Evolutionary conservation across 1,140 invertebrate genomes (phyloP).

Genomic region (Sarcophaga peregrina): DNA sequence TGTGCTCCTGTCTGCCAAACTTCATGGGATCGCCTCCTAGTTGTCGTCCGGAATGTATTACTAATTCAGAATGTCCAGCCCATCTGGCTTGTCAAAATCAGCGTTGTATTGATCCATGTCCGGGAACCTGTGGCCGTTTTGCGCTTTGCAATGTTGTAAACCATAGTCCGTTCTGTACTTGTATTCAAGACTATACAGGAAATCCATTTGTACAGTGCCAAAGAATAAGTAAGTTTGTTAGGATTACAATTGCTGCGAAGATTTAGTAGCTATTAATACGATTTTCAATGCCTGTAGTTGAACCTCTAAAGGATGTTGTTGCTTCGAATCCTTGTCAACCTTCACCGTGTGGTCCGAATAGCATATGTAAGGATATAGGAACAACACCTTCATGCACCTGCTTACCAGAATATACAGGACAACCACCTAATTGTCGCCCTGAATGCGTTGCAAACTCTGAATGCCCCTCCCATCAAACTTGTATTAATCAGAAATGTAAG

Average conservation of each 20-base stretch:
- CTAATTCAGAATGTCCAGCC: slow-evolving; percentile 75
- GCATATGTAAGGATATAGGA: slow-evolving; percentile 73
- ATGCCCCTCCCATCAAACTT: slow-evolving; percentile 72
- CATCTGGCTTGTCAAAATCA: slow-evolving; percentile 77
- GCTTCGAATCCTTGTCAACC: slow-evolving; percentile 75
- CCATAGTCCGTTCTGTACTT: slow-evolving; percentile 76
- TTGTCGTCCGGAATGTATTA: slow-evolving; percentile 75
- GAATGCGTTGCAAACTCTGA: slow-evolving; percentile 76
- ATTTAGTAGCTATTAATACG: neutral
- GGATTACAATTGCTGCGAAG: neutral
- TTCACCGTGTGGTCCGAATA: slow-evolving; percentile 81
- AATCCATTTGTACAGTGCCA: slow-evolving; percentile 72
- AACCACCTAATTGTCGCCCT: slow-evolving; percentile 75
- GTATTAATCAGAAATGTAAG: slow-evolving; percentile 74
- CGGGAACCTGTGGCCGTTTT: slow-evolving; percentile 76
- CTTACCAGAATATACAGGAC: slow-evolving; percentile 72
- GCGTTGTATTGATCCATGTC: slow-evolving; percentile 76
- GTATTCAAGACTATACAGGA: slow-evolving; percentile 70
- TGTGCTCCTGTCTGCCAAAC: slow-evolving; percentile 74
- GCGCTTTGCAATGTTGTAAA: slow-evolving; percentile 73
- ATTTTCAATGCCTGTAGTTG: slow-evolving; percentile 49
- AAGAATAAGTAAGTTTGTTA: slow-evolving; percentile 72
- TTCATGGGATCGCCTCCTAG: slow-evolving; percentile 74
- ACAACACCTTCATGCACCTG: slow-evolving; percentile 74
- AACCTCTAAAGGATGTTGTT: slow-evolving; percentile 55